Evolutionary conservation across 2,888 invertebrate species (phyloP), one percentile per base, ranked within the genome.

Genomic region (Alloscopus bannaensis): DNA sequence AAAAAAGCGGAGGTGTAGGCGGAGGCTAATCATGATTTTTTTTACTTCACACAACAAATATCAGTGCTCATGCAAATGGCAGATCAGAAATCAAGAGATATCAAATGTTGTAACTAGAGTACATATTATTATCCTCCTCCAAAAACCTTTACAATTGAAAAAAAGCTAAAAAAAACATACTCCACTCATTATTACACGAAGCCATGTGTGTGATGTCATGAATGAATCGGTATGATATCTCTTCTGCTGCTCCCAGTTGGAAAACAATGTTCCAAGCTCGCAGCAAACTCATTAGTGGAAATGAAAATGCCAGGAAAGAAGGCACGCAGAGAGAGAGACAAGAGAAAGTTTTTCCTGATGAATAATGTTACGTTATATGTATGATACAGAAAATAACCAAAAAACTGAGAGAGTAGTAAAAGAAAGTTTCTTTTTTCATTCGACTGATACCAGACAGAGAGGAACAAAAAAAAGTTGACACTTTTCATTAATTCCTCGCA

Each of bases 261-360:
- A 36, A 6, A 11, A 47, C 8, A 47, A 47, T 11, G 4, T n/a
- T n/a, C 18, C 3, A 13, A 47, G 8, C 18, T n/a, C 18, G 47
- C 47, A 29, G 60, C 47, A 70, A 62, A 60, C 71, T 71, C 60
- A 60, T 71, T 71, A 60, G 71, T 70, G 57, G 45, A 57, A 59
- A 70, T 70, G 70, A 70, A 29, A 70, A 57, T 42, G 59, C 29
- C 22, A 69, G 36, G 6, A n/a, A n/a, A n/a, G n/a, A n/a, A 13
- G 13, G 13, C 6, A 36, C 6, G 6, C 6, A 13, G 6, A 6
- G 36, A 36, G 13, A 36, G 36, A 36, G 36, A 36, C 36, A 36
- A 36, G 36, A 13, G 36, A 13, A 36, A 36, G 8, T 36, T 36
- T 36, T 36, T 36, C 36, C 13, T 36, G 36, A 36, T 36, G 36